Evolutionary conservation across 1,140 invertebrate genomes (phyloP).

Genomic region (Drosophila willistoni): DNA sequence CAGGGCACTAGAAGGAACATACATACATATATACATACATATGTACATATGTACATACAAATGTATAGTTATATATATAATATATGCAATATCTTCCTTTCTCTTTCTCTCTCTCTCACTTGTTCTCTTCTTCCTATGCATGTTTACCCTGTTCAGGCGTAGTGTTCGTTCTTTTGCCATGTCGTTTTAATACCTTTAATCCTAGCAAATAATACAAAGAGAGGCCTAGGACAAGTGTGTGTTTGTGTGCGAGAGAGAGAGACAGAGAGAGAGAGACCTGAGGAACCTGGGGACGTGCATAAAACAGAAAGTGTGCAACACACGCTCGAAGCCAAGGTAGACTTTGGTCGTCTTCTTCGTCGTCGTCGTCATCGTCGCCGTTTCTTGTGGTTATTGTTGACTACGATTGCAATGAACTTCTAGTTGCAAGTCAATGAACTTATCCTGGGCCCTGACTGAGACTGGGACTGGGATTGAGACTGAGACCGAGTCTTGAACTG

Average conservation of each 20-base stretch:
- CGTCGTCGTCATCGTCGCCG: not conserved
- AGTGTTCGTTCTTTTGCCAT: conserved; percentile 42
- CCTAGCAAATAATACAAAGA: conserved; percentile 73
- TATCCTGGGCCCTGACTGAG: conserved; percentile 61
- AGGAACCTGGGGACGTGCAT: conserved; percentile 55
- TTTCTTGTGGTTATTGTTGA: conserved; percentile 53
- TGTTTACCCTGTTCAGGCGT: conserved; percentile 56
- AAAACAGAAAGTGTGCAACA: conserved; percentile 82
- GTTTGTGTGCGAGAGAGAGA: conserved; percentile 17
- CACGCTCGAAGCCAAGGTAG: conserved; percentile 64
- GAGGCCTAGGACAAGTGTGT: conserved; percentile 64
- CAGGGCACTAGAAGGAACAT: not conserved
- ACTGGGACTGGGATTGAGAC: conserved; percentile 15
- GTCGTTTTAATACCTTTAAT: conserved; percentile 79
- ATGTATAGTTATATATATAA: too few species aligned
- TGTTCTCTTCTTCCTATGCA: conserved; percentile 29
- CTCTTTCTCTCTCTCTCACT: not conserved
- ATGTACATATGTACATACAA: not conserved
- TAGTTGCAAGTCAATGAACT: conserved; percentile 77
- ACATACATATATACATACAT: not conserved
- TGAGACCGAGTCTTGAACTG: conserved; percentile 8
- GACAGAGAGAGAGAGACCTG: conserved; percentile 19
- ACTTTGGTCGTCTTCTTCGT: conserved; percentile 45
- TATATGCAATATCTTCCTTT: too few species aligned
- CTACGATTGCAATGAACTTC: conserved; percentile 78